phyloP scores from a whole-genome alignment of 2,888 invertebrate species.

The Pseudeuparius sepicola region DNA sequence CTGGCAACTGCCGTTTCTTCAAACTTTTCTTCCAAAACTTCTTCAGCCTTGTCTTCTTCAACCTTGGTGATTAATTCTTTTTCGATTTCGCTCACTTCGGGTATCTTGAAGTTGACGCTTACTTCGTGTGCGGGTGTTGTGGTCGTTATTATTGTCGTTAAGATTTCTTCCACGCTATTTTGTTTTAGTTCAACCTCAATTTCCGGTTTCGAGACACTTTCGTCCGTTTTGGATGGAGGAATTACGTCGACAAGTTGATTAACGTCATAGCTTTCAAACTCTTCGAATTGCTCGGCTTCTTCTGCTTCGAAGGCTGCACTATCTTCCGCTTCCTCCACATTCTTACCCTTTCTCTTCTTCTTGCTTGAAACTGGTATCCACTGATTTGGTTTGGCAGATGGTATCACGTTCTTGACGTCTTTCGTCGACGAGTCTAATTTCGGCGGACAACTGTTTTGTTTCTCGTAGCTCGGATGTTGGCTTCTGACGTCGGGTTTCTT shows the following conservation, averaged over 20 bases:
- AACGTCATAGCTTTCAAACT: conserved; percentile 32
- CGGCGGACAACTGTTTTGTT: conserved; percentile 7
- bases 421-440: background rate
- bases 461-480: conserved; percentile 6
- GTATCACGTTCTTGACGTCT: background rate
- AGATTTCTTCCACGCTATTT: conserved; percentile 19
- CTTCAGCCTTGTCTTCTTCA: conserved; percentile 15
- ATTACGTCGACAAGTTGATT: conserved; percentile 29
- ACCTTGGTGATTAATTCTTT: conserved; percentile 24
- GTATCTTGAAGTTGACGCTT: conserved; percentile 15
- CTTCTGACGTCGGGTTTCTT: conserved; percentile 13
- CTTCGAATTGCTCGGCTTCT: conserved; percentile 19
- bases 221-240: conserved; percentile 18
- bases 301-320: conserved; percentile 18
- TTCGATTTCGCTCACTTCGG: conserved; percentile 29
- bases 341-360: conserved; percentile 36
- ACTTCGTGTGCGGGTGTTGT: conserved; percentile 6
- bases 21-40: conserved; percentile 12
- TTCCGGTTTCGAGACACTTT: conserved; percentile 12
- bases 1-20: conserved; percentile 1
- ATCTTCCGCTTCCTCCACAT: conserved; percentile 24
- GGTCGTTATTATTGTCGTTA: conserved; percentile 19
- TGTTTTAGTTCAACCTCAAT: no score
- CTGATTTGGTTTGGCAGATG: conserved; percentile 24
- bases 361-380: conserved; percentile 38